Conservation (phyloP, 2,113 vertebrate genomes). For the Bubo blakistoni region DNA sequence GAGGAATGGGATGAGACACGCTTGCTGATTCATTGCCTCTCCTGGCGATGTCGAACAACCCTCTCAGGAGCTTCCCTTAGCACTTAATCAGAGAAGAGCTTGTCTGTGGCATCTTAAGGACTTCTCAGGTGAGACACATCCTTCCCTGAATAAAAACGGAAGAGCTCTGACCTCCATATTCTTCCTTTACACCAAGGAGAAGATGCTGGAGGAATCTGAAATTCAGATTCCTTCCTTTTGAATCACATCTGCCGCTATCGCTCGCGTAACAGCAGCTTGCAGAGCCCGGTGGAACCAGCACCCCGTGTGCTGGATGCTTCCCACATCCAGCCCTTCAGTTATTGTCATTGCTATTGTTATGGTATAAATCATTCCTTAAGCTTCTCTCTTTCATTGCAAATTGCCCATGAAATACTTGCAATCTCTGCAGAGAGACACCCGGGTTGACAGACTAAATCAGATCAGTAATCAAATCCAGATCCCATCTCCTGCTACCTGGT, state of each 20-base stretch:
- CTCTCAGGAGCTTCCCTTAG: not conserved
- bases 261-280: not conserved
- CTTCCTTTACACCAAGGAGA: not conserved
- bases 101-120: conserved; percentile 31
- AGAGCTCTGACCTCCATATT: not conserved
- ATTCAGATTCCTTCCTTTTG: not conserved
- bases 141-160: not conserved
- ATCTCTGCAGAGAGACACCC: not conserved
- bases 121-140: conserved; percentile 4
- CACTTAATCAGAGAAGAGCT: conserved; percentile 45
- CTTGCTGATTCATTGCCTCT: conserved; percentile 20
- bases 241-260: not conserved
- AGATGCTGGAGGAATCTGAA: not conserved
- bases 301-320: not conserved
- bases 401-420: conserved; percentile 53
- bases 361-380: conserved; percentile 36
- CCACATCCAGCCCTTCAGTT: not conserved
- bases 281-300: not conserved
- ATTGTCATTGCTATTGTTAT: not conserved
- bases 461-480: conserved; percentile 42
- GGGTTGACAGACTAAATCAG: conserved; percentile 34
- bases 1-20: not conserved
- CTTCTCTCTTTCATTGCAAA: conserved; percentile 48
- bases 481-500: not conserved
- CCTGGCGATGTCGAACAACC: accelerated